Conservation (phyloP, 2,888 invertebrate species). For the Papilio protenor region DNA sequence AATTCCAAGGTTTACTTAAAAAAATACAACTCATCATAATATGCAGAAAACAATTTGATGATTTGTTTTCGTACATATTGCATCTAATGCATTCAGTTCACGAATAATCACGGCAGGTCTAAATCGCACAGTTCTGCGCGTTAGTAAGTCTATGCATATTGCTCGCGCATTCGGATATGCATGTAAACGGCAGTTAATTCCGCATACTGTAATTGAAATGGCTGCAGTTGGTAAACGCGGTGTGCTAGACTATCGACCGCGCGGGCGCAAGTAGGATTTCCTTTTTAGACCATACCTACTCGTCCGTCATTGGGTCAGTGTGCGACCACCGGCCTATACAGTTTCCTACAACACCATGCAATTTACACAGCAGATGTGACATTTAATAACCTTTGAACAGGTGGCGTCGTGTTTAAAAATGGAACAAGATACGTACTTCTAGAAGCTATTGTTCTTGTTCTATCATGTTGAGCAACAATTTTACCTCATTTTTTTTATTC, state of each 20-base stretch:
- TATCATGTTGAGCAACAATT: background rate
- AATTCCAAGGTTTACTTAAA: slow-evolving; percentile 51
- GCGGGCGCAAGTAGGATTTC: slow-evolving; percentile 81
- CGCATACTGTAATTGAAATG: slow-evolving; percentile 56
- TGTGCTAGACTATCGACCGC: slow-evolving; percentile 71
- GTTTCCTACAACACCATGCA: slow-evolving; percentile 39
- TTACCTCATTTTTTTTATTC: background rate
- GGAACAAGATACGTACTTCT: background rate
- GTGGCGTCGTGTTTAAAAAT: slow-evolving; percentile 8
- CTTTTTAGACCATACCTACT: slow-evolving; percentile 76
- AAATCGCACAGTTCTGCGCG: background rate
- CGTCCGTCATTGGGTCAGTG: slow-evolving; percentile 79
- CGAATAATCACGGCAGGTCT: background rate
- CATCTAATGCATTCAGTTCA: too few relatives aligned
- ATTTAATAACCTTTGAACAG: slow-evolving; percentile 13
- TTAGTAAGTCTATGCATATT: background rate
- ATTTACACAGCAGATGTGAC: slow-evolving; percentile 22
- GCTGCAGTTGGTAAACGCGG: slow-evolving; percentile 61
- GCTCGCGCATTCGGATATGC: slow-evolving; percentile 9
- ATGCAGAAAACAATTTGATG: background rate
- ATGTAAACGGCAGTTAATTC: slow-evolving; percentile 48
- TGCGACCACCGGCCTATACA: slow-evolving; percentile 58
- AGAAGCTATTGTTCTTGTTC: background rate
- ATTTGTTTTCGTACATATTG: too few relatives aligned
- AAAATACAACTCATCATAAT: slow-evolving; percentile 28